A percentile compares a stretch with the other conserved stretches of the same genome.
phyloP scores from a whole-genome alignment of 2,888 invertebrate species.

The Ectemnius lituratus region DNA sequence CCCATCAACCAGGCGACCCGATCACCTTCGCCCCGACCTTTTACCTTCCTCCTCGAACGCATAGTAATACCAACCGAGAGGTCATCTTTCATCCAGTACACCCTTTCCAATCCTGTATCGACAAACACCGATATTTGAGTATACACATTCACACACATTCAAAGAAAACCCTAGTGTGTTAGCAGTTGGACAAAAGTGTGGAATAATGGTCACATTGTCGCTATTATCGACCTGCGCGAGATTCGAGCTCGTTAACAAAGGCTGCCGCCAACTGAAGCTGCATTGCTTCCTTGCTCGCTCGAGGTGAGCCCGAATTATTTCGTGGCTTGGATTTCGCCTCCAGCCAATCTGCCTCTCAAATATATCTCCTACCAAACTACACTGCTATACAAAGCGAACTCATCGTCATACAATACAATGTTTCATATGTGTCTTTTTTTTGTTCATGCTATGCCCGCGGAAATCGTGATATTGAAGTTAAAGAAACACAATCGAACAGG shows the following conservation, averaged over 20 bases:
- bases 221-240: slow-evolving; percentile 2
- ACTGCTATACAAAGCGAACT: no score
- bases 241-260: no score
- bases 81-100: neutral
- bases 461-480: neutral
- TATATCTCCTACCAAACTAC: no score
- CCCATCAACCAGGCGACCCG: neutral
- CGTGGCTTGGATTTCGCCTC: no score
- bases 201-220: slow-evolving; percentile 8
- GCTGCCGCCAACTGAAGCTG: no score
- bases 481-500: neutral
- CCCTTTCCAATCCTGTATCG: neutral
- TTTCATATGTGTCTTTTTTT: no score
- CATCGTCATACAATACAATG: no score
- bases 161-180: neutral
- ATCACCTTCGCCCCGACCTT: slow-evolving; percentile 4
- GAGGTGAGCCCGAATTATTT: no score
- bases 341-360: no score
- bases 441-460: neutral
- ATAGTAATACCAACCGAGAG: neutral
- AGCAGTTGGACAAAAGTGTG: neutral
- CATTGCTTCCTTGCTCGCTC: no score
- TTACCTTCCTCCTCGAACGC: neutral
- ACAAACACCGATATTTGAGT: neutral
- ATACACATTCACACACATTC: neutral